Conservation (phyloP, 2,797 vertebrate species). For the Moxostoma hubbsi region DNA sequence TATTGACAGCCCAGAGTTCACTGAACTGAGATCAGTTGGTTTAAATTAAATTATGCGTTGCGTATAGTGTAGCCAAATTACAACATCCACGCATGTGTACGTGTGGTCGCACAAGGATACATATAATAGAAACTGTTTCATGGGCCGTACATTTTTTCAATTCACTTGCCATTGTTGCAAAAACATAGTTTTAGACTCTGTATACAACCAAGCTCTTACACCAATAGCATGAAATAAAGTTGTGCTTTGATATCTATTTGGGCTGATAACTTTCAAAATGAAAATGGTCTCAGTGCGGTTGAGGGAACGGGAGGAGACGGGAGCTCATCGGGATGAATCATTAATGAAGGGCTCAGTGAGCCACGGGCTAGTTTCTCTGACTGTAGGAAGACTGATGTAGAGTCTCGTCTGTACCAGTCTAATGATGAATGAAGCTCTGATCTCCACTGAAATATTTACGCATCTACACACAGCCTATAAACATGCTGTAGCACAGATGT, state of each 20-base stretch:
- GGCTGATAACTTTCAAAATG: background rate
- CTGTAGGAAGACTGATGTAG: slow-evolving; percentile 33
- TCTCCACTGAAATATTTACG: slow-evolving; percentile 35
- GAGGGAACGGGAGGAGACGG: slow-evolving; percentile 22
- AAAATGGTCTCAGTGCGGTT: background rate
- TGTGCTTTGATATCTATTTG: background rate
- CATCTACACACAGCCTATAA: slow-evolving; percentile 7
- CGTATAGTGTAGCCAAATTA: no score
- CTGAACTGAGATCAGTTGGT: no score
- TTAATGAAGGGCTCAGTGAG: slow-evolving; percentile 38
- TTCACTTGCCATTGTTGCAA: no score
- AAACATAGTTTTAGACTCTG: background rate
- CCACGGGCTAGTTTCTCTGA: slow-evolving; percentile 35
- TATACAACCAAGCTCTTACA: background rate
- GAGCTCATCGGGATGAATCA: slow-evolving; percentile 45
- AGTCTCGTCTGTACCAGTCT: slow-evolving; percentile 29
- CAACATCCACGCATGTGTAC: no score
- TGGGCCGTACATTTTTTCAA: no score
- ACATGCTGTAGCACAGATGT: slow-evolving; percentile 7
- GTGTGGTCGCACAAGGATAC: no score
- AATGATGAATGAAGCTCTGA: slow-evolving; percentile 37
- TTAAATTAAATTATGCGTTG: no score
- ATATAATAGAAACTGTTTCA: no score
- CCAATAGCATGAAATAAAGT: background rate
- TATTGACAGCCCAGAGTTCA: no score